phyloP scores from a whole-genome alignment of 2,888 invertebrate species.

The Ceratothoa steindachneri region DNA sequence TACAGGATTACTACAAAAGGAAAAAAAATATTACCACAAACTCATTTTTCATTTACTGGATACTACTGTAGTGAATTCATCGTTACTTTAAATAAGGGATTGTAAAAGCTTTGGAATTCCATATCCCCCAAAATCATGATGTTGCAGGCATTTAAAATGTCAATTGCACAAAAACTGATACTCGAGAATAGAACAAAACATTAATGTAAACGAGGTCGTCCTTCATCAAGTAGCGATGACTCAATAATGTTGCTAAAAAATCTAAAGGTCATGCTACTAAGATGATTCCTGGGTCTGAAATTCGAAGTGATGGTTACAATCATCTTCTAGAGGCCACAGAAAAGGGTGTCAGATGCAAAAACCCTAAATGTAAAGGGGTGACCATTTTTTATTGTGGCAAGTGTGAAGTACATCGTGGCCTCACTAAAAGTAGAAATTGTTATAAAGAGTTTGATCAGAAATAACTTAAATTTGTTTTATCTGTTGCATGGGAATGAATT shows the following conservation, averaged over 20 bases:
- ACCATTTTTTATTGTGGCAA: neutral
- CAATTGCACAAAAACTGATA: neutral
- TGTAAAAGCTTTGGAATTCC: neutral
- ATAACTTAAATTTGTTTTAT: too few relatives aligned
- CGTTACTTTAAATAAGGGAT: neutral
- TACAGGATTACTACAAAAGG: constrained; percentile 50
- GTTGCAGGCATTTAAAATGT: neutral
- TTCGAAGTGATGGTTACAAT: constrained; percentile 1
- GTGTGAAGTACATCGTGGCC: neutral
- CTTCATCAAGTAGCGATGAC: neutral
- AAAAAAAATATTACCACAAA: constrained; percentile 48
- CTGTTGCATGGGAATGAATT: too few relatives aligned
- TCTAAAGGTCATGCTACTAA: neutral
- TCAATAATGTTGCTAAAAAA: neutral
- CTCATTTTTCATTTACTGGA: constrained; percentile 15
- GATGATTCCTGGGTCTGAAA: neutral
- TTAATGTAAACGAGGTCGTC: neutral
- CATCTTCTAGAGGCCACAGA: constrained; percentile 12
- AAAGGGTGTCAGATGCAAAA: constrained; percentile 15
- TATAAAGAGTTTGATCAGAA: neutral
- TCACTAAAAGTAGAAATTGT: neutral
- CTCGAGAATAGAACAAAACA: neutral
- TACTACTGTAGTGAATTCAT: neutral
- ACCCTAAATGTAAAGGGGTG: constrained; percentile 12
- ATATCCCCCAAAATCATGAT: neutral